phyloP scores from a whole-genome alignment of 1,140 invertebrate genomes.

The Atta texana region DNA sequence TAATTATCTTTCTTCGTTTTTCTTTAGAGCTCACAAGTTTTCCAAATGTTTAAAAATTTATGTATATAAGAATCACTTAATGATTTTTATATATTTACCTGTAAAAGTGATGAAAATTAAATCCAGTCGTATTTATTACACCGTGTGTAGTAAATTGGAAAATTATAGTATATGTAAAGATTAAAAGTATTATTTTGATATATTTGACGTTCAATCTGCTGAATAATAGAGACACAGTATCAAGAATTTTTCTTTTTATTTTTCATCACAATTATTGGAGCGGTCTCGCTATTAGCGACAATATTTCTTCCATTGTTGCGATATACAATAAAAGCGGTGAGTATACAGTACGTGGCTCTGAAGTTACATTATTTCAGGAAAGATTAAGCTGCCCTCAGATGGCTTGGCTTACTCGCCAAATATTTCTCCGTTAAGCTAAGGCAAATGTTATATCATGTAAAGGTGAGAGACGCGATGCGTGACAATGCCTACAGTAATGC shows the following conservation, averaged over 20 bases:
- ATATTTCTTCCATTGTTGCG: not conserved
- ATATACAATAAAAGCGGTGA: not conserved
- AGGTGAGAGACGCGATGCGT: slow-evolving; percentile 22
- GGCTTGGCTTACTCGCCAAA: slow-evolving; percentile 35
- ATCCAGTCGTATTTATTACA: too few relatives aligned
- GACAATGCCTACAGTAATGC: slow-evolving; percentile 32
- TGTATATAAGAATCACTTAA: too few relatives aligned
- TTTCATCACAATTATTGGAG: not conserved
- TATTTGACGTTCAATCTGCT: too few relatives aligned
- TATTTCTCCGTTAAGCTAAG: slow-evolving; percentile 46
- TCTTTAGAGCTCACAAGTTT: too few relatives aligned
- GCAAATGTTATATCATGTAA: slow-evolving; percentile 46
- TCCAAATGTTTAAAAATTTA: too few relatives aligned
- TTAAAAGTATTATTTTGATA: not conserved
- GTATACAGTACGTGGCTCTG: not conserved
- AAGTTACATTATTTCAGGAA: slow-evolving; percentile 9
- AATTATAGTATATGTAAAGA: too few relatives aligned
- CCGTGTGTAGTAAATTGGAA: too few relatives aligned
- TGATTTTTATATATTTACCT: too few relatives aligned
- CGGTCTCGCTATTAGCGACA: not conserved
- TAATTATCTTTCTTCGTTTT: too few relatives aligned
- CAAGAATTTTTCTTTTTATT: not conserved
- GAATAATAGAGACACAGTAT: not conserved
- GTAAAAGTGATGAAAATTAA: too few relatives aligned
- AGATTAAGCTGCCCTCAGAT: slow-evolving; percentile 1